phyloP scores from a whole-genome alignment of 2,888 invertebrate species.

The Drosophila histrio region DNA sequence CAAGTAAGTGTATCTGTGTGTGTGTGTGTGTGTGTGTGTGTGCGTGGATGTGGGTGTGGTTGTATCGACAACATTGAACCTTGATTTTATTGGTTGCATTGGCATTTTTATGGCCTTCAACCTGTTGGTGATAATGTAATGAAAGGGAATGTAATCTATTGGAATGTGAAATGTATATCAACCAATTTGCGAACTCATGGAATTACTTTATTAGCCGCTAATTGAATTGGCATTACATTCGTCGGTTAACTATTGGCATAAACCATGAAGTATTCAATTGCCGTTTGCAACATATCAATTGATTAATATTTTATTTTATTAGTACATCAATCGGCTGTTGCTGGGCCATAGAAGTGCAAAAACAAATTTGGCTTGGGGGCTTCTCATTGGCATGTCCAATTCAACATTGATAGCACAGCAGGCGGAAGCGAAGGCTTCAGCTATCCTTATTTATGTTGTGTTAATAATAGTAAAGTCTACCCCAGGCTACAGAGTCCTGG shows the following conservation, averaged over 20 bases:
- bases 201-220: slow-evolving; percentile 64
- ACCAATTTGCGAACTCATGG: slow-evolving; percentile 34
- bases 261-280: slow-evolving; percentile 2
- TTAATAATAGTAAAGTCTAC: slow-evolving; percentile 40
- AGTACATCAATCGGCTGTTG: slow-evolving; percentile 21
- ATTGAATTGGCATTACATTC: slow-evolving; percentile 51
- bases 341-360: slow-evolving; percentile 1
- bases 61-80: slow-evolving; percentile 20
- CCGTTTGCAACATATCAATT: slow-evolving; percentile 12
- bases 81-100: slow-evolving; percentile 44
- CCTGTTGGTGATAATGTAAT: slow-evolving; percentile 54
- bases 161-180: slow-evolving; percentile 18
- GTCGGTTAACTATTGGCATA: neutral
- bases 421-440: slow-evolving; percentile 26
- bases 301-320: slow-evolving; percentile 56
- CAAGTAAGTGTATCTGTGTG: neutral
- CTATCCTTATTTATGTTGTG: slow-evolving; percentile 60
- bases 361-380: slow-evolving; percentile 17
- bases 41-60: neutral
- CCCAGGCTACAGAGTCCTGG: slow-evolving; percentile 16
- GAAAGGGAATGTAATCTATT: slow-evolving; percentile 14
- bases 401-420: slow-evolving; percentile 14
- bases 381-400: slow-evolving; percentile 12
- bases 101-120: slow-evolving; percentile 46
- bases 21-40: neutral